Base-by-base conservation (phyloP, 2,797 vertebrate genomes). In the Hyperoplus immaculatus region DNA sequence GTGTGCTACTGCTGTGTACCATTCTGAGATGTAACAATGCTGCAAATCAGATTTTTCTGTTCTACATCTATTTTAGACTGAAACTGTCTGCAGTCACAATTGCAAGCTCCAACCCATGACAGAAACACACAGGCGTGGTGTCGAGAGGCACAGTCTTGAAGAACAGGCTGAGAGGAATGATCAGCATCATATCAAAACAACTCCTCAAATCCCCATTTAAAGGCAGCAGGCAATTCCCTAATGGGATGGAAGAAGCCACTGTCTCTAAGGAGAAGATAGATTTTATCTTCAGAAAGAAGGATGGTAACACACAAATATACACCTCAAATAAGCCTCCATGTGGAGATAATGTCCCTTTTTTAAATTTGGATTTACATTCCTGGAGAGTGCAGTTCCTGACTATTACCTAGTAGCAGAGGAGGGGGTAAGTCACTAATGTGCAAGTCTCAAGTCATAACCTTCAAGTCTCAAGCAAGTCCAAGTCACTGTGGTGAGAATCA, bases 171-270 rank as follows among this genome's bases (percentile, higher is more conserved):
- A 67, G 42, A 57, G 18, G 65, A 47, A 58, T 62, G 82, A 64
- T 78, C 56, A 45, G 56, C 61, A 21, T 68, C 57, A 75, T 70
- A 77, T 83, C 59, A 69, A 53, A 78, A 74, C 50, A 67, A 6
- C n/a, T 72, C 41, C 65, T 74, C 54, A 64, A 41, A 70, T 66
- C 61, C 5, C 29, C 5, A 16, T 67, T 77, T 67, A 62, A 73
- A 63, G 77, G 66, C 42, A 80, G 60, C 64, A 69, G 56, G 58
- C 45, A 53, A 50, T 65, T 80, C 65, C 50, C 3, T 80, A 81
- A 80, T 77, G 66, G 38, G 57, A 61, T 67, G 46, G 8, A 69
- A 57, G 39, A 77, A 72, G 54, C 67, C 11, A 69, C 38, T 61
- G 29, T 65, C 41, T 69, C 13, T 60, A 49, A 67, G 10, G 13